Percentiles rank a stretch among this genome's conserved stretches.
These are phyloP conservation scores for Labrus mixtus DNA, from an alignment of 2,113 vertebrate genomes.

Conservation along the genomic window DNA sequence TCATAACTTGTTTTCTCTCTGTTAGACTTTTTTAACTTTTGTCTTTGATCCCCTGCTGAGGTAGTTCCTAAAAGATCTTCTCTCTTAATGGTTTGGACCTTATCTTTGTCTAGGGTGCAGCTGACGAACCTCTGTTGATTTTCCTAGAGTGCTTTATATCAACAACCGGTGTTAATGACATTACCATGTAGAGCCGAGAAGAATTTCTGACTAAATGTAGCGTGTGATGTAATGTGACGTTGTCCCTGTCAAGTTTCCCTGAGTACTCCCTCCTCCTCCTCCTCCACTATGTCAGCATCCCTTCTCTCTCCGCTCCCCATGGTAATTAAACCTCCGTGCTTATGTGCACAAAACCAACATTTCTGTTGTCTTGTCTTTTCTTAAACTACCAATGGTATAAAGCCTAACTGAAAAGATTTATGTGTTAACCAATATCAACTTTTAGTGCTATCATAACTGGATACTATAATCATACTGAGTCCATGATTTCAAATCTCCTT, in stretches of 20 bases:
- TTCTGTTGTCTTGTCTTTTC: conserved; percentile 8
- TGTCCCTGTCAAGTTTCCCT: conserved; percentile 74
- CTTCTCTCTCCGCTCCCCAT: conserved; percentile 88
- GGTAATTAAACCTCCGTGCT: conserved; percentile 86
- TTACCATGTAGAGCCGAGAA: conserved; percentile 92
- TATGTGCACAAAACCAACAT: conserved; percentile 69
- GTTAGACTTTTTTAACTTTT: conserved; percentile 51
- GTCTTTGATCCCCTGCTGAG: conserved; percentile 70
- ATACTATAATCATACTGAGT: too few relatives aligned
- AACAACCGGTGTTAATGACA: conserved; percentile 85
- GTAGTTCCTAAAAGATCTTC: conserved; percentile 56
- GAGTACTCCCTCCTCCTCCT: conserved; percentile 45
- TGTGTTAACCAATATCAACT: not conserved
- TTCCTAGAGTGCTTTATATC: conserved; percentile 90
- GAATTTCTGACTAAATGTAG: conserved; percentile 87
- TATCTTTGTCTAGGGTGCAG: conserved; percentile 89
- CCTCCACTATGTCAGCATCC: conserved; percentile 54
- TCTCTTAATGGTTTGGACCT: conserved; percentile 51
- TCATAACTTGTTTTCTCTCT: conserved; percentile 54
- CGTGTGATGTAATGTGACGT: conserved; percentile 88
- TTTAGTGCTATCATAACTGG: not conserved
- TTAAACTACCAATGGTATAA: not conserved
- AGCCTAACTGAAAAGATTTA: too few relatives aligned
- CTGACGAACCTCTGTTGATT: conserved; percentile 86
- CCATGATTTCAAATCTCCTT: too few relatives aligned